Base-by-base conservation (phyloP, 2,113 vertebrate genomes). In the Podiceps cristatus region DNA sequence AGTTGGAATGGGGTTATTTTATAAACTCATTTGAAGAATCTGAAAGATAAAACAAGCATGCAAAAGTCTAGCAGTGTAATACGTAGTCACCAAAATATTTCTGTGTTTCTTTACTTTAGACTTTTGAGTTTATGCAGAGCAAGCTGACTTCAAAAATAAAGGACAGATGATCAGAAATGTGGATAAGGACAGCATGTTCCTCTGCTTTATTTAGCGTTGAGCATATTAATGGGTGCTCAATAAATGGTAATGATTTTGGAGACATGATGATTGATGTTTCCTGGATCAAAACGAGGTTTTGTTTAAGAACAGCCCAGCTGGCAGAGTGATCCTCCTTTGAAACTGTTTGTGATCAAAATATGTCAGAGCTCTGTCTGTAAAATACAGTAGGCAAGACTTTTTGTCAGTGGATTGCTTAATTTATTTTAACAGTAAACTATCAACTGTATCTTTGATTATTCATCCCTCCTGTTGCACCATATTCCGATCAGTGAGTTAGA, bases 281-380 rank as follows among this genome's bases (percentile, higher is more conserved):
- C 90, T 97, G 95, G 96, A 97, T 96, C 84, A 96, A 94, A 96
- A 92, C 23, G 92, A 87, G 92, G 52, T 94, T 95, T 96, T 96
- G 90, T 96, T 96, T 96, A 96, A 96, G 93, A 95, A 37, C 81
- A 96, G 95, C 78, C 95, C 82, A 92, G 88, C 95, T 96, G 89
- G 90, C 90, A 95, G 62, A 85, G 75, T 73, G 73, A 84, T 92
- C 58, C 52, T 94, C 82, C 91, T 94, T 94, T 93, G 80, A 96
- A 97, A 97, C 89, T 96, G 94, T 95, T 97, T 94, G 86, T 81
- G 94, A 97, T 97, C 95, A 97, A 97, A 97, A 96, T 96, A 97
- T 97, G 95, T 97, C 96, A 98, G 86, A 93, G 62, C 45, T 23
- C 3, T 96, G 90, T 96, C 88, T 88, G 52, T 94, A 86, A 98